Percentiles rank a stretch among this genome's conserved stretches.
Evolutionary conservation across 2,888 invertebrate species (phyloP).

Genomic region (Amphipyra berbera): DNA sequence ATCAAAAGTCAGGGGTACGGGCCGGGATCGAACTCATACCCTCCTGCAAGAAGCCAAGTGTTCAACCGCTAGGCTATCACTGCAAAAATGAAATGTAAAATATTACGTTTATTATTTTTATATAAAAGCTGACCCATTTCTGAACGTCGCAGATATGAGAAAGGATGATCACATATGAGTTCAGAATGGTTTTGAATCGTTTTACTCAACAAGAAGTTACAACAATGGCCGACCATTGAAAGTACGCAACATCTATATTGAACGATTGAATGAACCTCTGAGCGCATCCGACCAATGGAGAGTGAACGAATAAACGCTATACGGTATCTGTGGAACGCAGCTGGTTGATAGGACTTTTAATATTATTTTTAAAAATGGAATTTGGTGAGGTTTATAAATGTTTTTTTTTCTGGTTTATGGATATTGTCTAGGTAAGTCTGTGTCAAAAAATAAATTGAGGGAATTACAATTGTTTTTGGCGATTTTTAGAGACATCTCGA

Average conservation of each 20-base stretch:
- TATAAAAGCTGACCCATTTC: conserved; percentile 27
- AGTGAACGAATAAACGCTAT: conserved; percentile 47
- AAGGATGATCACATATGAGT: conserved; percentile 40
- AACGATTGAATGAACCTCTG: conserved; percentile 52
- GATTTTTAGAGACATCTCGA: no score
- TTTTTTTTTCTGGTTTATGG: conserved; percentile 13
- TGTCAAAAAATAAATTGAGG: neutral
- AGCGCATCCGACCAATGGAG: conserved; percentile 35
- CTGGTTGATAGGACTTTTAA: conserved; percentile 25
- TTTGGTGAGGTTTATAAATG: conserved; percentile 5
- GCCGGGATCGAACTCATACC: no score
- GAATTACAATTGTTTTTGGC: conserved; percentile 2
- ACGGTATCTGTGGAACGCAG: conserved; percentile 66
- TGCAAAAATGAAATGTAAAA: no score
- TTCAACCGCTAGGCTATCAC: no score
- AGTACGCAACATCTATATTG: conserved; percentile 49
- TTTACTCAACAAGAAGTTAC: conserved; percentile 34
- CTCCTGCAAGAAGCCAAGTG: no score
- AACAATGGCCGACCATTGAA: conserved; percentile 55
- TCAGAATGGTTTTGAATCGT: conserved; percentile 31
- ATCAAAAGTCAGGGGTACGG: no score
- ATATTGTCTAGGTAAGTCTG: neutral
- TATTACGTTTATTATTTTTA: conserved; percentile 17
- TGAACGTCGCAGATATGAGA: conserved; percentile 23
- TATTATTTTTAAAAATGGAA: conserved; percentile 43